Conservation (phyloP, 2,797 vertebrate genomes). For the Pelodytes ibericus region DNA sequence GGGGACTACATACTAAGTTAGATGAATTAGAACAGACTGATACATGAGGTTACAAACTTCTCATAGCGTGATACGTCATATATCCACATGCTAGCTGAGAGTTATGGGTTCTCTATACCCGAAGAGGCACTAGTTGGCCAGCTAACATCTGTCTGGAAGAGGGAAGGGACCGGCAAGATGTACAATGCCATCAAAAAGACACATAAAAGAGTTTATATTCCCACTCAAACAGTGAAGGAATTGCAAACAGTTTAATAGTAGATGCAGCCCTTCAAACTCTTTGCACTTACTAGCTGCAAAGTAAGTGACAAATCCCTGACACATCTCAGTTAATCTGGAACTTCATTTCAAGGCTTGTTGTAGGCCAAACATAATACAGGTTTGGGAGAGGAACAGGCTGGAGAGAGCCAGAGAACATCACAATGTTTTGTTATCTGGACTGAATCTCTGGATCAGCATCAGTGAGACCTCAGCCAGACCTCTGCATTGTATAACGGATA, state of each 20-base stretch:
- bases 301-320: constrained; percentile 39
- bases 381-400: constrained; percentile 3
- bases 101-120: no score
- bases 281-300: constrained; percentile 40
- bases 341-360: background rate
- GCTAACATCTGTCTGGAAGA: no score
- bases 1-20: no score
- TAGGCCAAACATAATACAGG: constrained; percentile 29
- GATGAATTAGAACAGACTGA: no score
- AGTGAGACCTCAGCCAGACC: constrained; percentile 2
- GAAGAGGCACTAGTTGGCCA: no score
- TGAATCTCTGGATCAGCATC: constrained; percentile 6
- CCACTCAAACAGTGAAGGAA: background rate
- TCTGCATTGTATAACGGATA: background rate
- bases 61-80: no score
- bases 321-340: constrained; percentile 18
- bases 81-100: no score
- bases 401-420: background rate
- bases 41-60: no score
- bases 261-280: background rate
- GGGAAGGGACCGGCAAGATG: no score
- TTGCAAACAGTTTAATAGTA: constrained; percentile 12
- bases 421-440: constrained; percentile 18
- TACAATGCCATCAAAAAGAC: no score
- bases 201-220: background rate